Evolutionary conservation across 2,888 invertebrate genomes (phyloP), one percentile per base, ranked within the genome.

Genomic region (Lordiphosa andalusiaca): DNA sequence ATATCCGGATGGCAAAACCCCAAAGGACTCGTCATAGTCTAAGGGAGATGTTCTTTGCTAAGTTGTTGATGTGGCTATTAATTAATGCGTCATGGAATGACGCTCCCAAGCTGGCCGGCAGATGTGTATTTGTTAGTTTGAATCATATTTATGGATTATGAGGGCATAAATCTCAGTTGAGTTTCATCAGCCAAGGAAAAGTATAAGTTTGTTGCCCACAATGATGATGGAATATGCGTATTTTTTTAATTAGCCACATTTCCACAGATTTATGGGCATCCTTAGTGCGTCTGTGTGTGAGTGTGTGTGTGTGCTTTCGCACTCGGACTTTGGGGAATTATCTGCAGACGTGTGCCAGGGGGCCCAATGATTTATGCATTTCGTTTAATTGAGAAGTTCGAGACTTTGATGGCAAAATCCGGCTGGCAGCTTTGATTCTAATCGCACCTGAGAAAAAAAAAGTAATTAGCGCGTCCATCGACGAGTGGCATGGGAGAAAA

Each of bases 1-100:
- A 30, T 30, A 30, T 30, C 30, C 30, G 30, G 9, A 2, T 9
- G 30, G 30, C 9, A 9, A 25, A 30, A 2, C 30, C 30, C 30
- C 30, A 3, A 30, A 30, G 30, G 30, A 30, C 30, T 30, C 30
- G 30, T 68, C 60, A 59, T 56, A 46, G 49, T 49, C 62, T 9
- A 9, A 9, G 30, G 30, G 73, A 16, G 33, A 16, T 44, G 16
- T 33, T 44, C 33, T 57, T 57, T 67, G 75, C 65, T 63, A 73
- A 81, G 82, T 84, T 81, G 77, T 84, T 84, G 77, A 78, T 78
- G 77, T 74, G 80, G 76, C 78, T 81, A 84, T 86, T 86, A 87
- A 86, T 86, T 86, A 86, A 82, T 82, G 82, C 70, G 80, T 73
- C 72, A 71, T 71, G 74, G 69, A 86, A 85, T 86, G 86, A 86